These are phyloP conservation scores for Cephus nigrinus DNA, from an alignment of 2,888 invertebrate species.

Conservation along the genomic window DNA sequence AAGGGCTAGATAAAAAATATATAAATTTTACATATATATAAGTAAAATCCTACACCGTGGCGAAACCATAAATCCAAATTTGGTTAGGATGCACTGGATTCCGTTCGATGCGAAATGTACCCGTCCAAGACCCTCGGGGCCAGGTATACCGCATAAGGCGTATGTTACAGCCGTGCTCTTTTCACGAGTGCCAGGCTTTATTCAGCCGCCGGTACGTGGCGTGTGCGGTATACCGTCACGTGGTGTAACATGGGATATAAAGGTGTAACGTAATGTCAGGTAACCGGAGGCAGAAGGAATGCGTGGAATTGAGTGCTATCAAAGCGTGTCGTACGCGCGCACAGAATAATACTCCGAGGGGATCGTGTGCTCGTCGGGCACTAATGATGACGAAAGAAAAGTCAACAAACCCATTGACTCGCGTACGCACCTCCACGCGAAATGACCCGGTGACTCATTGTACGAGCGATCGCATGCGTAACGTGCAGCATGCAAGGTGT, in stretches of 20 bases:
- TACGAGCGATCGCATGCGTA: not conserved
- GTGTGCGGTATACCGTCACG: not conserved
- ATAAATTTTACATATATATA: no score
- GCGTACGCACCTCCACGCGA: constrained; percentile 25
- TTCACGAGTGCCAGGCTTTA: not conserved
- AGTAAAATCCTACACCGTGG: no score
- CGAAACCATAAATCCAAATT: not conserved
- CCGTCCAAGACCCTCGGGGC: not conserved
- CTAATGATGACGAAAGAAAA: constrained; percentile 20
- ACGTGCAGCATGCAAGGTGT: not conserved
- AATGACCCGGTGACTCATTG: constrained; percentile 37
- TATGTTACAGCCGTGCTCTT: not conserved
- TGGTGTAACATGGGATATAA: not conserved
- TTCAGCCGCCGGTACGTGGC: not conserved
- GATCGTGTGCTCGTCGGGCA: not conserved
- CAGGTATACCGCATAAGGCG: not conserved
- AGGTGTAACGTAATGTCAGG: not conserved
- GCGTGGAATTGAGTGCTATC: not conserved
- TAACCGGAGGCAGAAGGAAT: not conserved
- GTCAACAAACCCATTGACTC: constrained; percentile 51
- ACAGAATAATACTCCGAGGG: not conserved
- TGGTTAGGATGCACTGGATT: not conserved
- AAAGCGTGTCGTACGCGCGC: constrained; percentile 2
- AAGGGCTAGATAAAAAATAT: not conserved
- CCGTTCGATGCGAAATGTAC: not conserved